Evolutionary conservation across 2,113 vertebrate genomes (phyloP).

Genomic region (Verasper variegatus): DNA sequence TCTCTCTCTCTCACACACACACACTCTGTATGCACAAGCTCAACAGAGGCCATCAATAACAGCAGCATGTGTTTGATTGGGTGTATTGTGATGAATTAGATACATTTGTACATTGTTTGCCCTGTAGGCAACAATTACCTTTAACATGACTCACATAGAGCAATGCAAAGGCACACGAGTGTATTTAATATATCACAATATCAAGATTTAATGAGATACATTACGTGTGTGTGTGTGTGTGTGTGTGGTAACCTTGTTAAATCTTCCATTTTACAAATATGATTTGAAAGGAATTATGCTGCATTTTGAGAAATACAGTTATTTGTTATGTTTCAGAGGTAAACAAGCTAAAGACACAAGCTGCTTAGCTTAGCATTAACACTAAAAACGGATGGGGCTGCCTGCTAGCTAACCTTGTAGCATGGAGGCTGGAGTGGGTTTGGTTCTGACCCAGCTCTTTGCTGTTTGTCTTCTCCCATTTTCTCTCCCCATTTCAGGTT

Average conservation of each 20-base stretch:
- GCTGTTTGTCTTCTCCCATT: too few species aligned
- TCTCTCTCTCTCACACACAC: neutral
- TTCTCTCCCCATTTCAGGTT: too few species aligned
- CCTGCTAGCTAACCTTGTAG: too few species aligned
- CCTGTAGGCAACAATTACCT: slow-evolving; percentile 40
- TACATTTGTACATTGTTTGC: slow-evolving; percentile 35
- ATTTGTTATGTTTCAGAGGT: neutral
- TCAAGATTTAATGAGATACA: neutral
- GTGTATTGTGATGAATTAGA: slow-evolving; percentile 52
- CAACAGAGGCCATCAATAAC: slow-evolving; percentile 21
- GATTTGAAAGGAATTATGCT: neutral
- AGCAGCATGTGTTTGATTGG: slow-evolving; percentile 3
- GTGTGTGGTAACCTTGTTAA: neutral
- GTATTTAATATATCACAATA: neutral
- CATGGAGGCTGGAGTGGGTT: too few species aligned
- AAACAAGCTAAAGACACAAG: too few species aligned
- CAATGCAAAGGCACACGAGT: neutral
- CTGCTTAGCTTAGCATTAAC: too few species aligned
- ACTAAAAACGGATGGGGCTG: too few species aligned
- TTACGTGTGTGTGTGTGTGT: neutral
- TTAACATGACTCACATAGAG: slow-evolving; percentile 29
- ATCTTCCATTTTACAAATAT: neutral
- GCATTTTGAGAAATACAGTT: neutral
- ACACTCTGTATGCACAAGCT: neutral
- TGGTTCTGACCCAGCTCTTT: too few species aligned